Conservation (phyloP, 2,113 vertebrate genomes). For the Cyanoderma ruficeps region DNA sequence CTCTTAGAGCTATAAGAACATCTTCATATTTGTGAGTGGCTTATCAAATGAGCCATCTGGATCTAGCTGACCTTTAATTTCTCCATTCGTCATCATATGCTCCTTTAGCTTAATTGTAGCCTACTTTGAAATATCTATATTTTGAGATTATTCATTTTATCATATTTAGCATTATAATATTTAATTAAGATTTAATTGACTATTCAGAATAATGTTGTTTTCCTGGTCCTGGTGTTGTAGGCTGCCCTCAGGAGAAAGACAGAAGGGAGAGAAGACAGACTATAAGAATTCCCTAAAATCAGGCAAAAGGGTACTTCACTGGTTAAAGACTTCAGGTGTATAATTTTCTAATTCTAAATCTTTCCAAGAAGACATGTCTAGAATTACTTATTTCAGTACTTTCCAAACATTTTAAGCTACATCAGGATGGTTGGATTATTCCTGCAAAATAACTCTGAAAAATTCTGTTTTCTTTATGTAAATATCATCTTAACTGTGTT, state of each 20-base stretch:
- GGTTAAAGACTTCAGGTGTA: neutral
- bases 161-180: neutral
- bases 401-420: neutral
- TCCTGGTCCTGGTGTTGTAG: neutral
- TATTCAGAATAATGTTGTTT: neutral
- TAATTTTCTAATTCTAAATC: neutral
- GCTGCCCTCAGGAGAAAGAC: neutral
- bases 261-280: neutral
- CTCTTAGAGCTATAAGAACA: neutral
- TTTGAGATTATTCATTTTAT: neutral
- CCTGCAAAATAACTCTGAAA: neutral
- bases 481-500: neutral
- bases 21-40: neutral
- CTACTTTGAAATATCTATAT: neutral
- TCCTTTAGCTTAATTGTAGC: neutral
- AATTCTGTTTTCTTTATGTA: neutral
- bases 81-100: neutral
- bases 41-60: neutral
- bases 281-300: neutral
- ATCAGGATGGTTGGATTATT: neutral
- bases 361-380: neutral
- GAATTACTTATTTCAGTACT: conserved; percentile 2
- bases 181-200: neutral
- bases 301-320: neutral
- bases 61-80: neutral